A percentile compares a stretch with the other conserved stretches of the same genome.
Evolutionary conservation across 2,113 vertebrate species (phyloP).

Genomic region (Calypte anna): DNA sequence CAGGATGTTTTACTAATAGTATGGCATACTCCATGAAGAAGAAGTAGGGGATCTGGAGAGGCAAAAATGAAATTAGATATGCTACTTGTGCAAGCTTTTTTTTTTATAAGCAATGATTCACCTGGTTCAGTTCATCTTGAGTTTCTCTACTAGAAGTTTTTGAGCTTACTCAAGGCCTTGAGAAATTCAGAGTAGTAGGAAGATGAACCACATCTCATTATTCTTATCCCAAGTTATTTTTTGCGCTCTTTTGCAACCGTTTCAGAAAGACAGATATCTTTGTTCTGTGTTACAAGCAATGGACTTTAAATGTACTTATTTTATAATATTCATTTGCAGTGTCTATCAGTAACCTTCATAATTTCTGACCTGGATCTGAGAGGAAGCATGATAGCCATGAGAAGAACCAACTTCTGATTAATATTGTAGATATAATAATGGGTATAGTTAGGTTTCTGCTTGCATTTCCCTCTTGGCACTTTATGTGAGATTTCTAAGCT

Average conservation of each 20-base stretch:
- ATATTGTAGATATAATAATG: background rate
- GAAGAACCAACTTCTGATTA: background rate
- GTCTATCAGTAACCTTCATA: background rate
- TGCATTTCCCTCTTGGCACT: background rate
- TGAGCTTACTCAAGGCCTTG: conserved; percentile 9
- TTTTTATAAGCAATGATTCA: conserved; percentile 31
- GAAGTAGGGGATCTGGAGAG: background rate
- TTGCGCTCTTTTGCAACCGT: background rate
- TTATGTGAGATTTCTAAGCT: background rate
- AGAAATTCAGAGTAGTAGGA: background rate
- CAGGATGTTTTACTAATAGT: background rate
- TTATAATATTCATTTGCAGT: background rate
- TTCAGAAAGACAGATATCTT: background rate
- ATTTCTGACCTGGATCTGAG: background rate
- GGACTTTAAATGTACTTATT: background rate
- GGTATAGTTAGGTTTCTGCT: background rate
- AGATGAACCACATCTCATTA: conserved; percentile 1
- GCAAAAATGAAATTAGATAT: background rate
- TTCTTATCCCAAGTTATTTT: conserved; percentile 2
- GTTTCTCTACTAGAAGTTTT: background rate
- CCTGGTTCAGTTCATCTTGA: background rate
- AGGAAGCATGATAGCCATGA: background rate
- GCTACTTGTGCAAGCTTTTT: background rate
- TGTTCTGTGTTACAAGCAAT: background rate
- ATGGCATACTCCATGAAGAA: background rate